phyloP scores from a whole-genome alignment of 2,113 vertebrate species.

The Nesoenas mayeri region DNA sequence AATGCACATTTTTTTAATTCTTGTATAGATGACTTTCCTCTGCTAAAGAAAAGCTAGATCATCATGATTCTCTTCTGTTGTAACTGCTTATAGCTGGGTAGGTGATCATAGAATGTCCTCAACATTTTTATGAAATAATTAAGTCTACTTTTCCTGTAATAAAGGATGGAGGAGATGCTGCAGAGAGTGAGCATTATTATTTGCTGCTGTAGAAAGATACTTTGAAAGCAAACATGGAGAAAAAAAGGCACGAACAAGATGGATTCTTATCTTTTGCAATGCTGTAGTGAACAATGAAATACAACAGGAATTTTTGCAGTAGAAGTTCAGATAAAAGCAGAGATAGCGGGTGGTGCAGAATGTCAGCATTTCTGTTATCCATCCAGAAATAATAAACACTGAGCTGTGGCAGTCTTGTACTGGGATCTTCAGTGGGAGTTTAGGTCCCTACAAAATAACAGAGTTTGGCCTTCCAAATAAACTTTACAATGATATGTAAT shows the following conservation, averaged over 20 bases:
- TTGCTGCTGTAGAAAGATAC: neutral
- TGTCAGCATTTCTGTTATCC: neutral
- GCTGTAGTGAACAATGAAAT: neutral
- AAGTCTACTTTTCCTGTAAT: neutral
- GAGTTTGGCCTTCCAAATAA: neutral
- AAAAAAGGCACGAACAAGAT: neutral
- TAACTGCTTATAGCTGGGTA: neutral
- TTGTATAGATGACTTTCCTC: constrained; percentile 11
- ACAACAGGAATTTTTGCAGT: neutral
- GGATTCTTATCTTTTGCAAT: neutral
- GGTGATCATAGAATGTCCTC: neutral
- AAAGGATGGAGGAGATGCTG: neutral
- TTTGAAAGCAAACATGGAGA: neutral
- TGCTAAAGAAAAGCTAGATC: neutral
- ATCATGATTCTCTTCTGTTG: neutral
- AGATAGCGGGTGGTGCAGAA: neutral
- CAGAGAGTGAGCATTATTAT: neutral
- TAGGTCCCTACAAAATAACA: neutral
- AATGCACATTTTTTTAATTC: constrained; percentile 6
- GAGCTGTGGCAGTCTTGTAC: neutral
- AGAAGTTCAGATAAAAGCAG: neutral
- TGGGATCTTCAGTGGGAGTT: neutral
- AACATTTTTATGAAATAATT: neutral
- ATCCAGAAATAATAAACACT: neutral
- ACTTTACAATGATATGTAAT: neutral